These are phyloP conservation scores for Thyatira batis DNA, from an alignment of 2,888 invertebrate genomes.

Conservation along the genomic window DNA sequence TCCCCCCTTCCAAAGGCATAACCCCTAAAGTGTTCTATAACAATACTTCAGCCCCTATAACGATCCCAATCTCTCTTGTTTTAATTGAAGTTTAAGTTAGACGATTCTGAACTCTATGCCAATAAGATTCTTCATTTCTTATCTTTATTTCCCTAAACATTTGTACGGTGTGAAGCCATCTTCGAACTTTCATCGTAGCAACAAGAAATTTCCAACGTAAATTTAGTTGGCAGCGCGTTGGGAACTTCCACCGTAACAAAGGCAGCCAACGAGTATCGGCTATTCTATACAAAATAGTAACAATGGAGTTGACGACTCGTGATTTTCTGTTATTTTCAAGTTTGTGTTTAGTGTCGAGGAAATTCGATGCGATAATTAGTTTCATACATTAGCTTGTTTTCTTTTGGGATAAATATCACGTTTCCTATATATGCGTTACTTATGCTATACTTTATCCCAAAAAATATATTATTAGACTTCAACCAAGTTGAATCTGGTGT, in stretches of 20 bases:
- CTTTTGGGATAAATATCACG: too few relatives aligned
- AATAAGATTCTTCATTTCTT: not conserved
- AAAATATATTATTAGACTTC: too few relatives aligned
- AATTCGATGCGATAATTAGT: not conserved
- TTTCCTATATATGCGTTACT: too few relatives aligned
- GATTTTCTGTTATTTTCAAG: not conserved
- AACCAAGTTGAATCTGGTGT: too few relatives aligned
- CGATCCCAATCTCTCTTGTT: not conserved
- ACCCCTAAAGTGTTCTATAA: not conserved
- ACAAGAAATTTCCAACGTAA: slow-evolving; percentile 1
- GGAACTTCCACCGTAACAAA: slow-evolving; percentile 1
- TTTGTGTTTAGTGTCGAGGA: not conserved
- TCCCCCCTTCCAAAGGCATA: not conserved
- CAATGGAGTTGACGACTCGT: not conserved
- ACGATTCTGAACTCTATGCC: not conserved
- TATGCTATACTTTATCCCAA: too few relatives aligned
- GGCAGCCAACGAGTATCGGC: not conserved
- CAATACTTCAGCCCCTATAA: not conserved
- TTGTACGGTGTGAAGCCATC: not conserved
- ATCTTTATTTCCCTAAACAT: slow-evolving; percentile 1
- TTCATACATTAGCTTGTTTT: too few relatives aligned
- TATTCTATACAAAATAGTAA: not conserved
- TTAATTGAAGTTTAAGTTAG: not conserved
- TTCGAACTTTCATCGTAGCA: not conserved
- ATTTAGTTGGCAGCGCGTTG: not conserved